Evolutionary conservation across 2,113 vertebrate genomes (phyloP).

Genomic region (Cololabis saira): DNA sequence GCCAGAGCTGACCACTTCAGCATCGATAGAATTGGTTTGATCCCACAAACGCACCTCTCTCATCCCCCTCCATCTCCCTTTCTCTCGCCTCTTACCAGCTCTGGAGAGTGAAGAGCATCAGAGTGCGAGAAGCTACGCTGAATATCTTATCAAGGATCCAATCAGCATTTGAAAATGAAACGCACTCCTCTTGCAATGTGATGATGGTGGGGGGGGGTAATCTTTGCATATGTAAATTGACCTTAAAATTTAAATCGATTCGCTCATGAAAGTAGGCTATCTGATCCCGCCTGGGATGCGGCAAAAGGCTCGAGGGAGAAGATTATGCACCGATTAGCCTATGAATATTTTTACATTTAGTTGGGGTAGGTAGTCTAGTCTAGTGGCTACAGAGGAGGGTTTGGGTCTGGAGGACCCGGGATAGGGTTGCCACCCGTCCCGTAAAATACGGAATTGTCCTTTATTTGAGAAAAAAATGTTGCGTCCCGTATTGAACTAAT

Average conservation of each 20-base stretch:
- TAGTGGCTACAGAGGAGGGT: no score
- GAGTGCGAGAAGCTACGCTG: slow-evolving; percentile 75
- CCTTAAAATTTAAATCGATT: slow-evolving; percentile 69
- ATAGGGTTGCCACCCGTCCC: no score
- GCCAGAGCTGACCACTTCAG: slow-evolving; percentile 93
- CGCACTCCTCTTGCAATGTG: slow-evolving; percentile 62
- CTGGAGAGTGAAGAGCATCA: slow-evolving; percentile 64
- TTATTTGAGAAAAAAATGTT: no score
- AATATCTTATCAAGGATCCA: slow-evolving; percentile 89
- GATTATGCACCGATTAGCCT: slow-evolving; percentile 57
- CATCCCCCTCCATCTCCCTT: slow-evolving; percentile 21
- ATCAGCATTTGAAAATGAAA: slow-evolving; percentile 88
- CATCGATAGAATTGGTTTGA: slow-evolving; percentile 84
- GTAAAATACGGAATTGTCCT: no score
- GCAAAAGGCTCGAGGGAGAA: slow-evolving; percentile 32
- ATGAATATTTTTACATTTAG: slow-evolving; percentile 72
- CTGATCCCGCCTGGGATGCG: slow-evolving; percentile 50
- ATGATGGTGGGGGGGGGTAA: slow-evolving; percentile 60
- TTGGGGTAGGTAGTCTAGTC: no score
- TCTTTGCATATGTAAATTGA: slow-evolving; percentile 81
- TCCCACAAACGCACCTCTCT: slow-evolving; percentile 79
- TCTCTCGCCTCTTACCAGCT: slow-evolving; percentile 62
- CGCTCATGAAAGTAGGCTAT: slow-evolving; percentile 52
- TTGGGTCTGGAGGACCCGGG: no score
- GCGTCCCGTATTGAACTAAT: no score